These are phyloP conservation scores for Rafetus swinhoei DNA, from an alignment of 2,113 vertebrate species.

Conservation along the genomic window DNA sequence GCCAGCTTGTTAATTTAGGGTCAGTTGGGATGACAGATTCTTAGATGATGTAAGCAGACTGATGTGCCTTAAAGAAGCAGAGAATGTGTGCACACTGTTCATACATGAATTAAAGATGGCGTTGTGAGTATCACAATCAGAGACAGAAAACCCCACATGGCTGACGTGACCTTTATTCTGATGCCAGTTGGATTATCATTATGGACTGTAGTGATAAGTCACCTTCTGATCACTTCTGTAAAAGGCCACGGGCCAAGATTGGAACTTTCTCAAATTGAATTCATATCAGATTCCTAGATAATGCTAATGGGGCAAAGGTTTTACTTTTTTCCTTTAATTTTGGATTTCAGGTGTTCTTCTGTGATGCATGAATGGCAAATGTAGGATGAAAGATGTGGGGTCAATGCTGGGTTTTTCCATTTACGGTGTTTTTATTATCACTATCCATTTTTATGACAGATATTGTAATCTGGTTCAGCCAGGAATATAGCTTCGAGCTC, in stretches of 20 bases:
- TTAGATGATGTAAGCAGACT: not conserved
- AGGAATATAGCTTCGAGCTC: not conserved
- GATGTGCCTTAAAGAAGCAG: not conserved
- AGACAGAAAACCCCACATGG: not conserved
- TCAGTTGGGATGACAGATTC: not conserved
- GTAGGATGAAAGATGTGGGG: not conserved
- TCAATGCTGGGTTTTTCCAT: not conserved
- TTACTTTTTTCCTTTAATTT: not conserved
- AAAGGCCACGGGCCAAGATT: constrained; percentile 23
- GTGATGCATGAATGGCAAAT: not conserved
- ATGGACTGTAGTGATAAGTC: not conserved
- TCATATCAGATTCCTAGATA: not conserved
- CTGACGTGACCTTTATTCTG: constrained; percentile 53
- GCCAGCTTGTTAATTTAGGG: not conserved
- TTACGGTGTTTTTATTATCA: not conserved
- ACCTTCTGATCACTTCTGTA: constrained; percentile 52
- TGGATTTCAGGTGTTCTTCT: not conserved
- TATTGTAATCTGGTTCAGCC: not conserved
- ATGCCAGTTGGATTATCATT: constrained; percentile 50
- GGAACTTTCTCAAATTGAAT: constrained; percentile 16
- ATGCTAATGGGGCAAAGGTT: not conserved
- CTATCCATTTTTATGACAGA: not conserved
- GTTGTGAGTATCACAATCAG: not conserved
- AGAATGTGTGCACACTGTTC: not conserved
- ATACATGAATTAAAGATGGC: constrained; percentile 50